Conservation (phyloP, 2,797 vertebrate genomes). For the Anableps anableps region DNA sequence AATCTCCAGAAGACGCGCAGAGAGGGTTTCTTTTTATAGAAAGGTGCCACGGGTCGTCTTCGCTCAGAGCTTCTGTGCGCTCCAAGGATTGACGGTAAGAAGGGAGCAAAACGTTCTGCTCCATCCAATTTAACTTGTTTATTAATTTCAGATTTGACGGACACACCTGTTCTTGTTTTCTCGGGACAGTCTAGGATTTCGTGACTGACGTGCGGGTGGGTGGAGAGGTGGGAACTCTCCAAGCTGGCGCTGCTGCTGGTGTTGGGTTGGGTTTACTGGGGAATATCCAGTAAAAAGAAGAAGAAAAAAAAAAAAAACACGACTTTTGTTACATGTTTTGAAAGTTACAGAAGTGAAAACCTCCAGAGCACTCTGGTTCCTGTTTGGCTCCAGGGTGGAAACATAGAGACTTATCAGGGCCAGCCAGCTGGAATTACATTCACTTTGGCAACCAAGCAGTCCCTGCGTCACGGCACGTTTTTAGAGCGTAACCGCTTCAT, state of each 20-base stretch:
- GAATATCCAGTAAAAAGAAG: background rate
- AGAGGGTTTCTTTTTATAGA: conserved; percentile 11
- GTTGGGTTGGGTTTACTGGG: background rate
- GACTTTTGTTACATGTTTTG: background rate
- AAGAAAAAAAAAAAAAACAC: background rate
- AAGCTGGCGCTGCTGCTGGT: background rate
- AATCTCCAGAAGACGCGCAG: background rate
- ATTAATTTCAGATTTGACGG: background rate
- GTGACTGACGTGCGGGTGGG: conserved; percentile 62
- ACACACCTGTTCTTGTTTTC: background rate
- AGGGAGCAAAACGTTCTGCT: background rate
- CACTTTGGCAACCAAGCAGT: conserved; percentile 10
- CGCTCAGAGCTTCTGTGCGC: conserved; percentile 38
- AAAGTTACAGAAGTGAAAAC: conserved; percentile 24
- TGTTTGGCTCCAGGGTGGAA: conserved; percentile 11
- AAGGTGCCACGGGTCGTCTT: conserved; percentile 23
- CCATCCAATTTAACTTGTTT: background rate
- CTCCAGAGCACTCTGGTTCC: conserved; percentile 1
- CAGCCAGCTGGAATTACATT: background rate
- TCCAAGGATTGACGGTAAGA: conserved; percentile 50
- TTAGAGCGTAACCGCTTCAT: background rate
- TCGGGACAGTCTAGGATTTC: conserved; percentile 29
- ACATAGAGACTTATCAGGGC: background rate
- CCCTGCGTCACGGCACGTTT: conserved; percentile 9
- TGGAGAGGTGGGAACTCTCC: conserved; percentile 21